phyloP scores from a whole-genome alignment of 2,888 invertebrate genomes.

The Cenopis cana region DNA sequence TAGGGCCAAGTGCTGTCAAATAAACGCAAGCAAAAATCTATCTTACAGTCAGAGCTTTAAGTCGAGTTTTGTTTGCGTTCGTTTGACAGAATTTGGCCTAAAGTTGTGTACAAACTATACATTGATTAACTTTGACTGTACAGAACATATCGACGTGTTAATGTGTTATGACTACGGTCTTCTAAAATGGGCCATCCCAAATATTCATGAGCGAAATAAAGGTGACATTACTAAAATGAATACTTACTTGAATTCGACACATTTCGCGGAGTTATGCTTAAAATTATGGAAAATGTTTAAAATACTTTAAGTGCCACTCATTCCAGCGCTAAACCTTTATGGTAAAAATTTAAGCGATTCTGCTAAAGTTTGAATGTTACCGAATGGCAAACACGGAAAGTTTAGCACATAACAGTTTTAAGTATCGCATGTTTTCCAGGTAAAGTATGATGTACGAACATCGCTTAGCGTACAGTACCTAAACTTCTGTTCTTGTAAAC shows the following conservation, averaged over 20 bases:
- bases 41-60: no score
- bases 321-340: constrained; percentile 16
- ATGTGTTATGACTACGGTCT: no score
- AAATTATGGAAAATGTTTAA: background rate
- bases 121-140: no score
- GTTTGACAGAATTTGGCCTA: no score
- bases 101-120: no score
- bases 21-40: no score
- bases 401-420: constrained; percentile 14
- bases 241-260: background rate
- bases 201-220: no score
- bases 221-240: no score
- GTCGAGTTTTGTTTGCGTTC: no score
- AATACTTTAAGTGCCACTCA: background rate
- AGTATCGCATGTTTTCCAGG: constrained; percentile 13
- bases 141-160: no score
- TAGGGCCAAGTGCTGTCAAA: no score
- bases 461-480: background rate
- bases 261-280: background rate
- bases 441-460: constrained; percentile 16
- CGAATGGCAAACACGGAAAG: constrained; percentile 6
- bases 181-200: no score
- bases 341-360: background rate
- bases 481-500: background rate
- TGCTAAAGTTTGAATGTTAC: constrained; percentile 13